Evolutionary conservation across 2,797 vertebrate species (phyloP), one percentile per base, ranked within the genome.

Genomic region (Lepilemur septentrionalis): DNA sequence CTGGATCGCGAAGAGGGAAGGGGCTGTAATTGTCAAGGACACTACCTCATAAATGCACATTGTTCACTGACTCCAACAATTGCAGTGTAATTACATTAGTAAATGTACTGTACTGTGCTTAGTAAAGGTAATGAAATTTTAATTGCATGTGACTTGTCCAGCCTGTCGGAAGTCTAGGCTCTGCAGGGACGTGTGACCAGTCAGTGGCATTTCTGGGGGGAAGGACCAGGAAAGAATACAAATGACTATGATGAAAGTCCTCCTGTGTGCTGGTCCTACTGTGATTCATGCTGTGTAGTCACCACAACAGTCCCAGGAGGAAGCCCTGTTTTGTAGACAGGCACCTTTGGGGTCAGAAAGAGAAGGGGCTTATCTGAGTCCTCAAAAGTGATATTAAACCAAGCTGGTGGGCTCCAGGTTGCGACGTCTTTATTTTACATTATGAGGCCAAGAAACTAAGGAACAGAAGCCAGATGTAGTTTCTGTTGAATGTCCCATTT

Each of bases 81-180:
- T 95, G 89, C 78, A 38, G 89, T 94, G 86, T 70, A 97, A 97
- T 97, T 96, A 91, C 85, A 93, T 97, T 76, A 97, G 96, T 82
- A 94, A 97, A 94, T 96, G 96, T 84, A 61, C 92, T 93, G 91
- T 85, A 73, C 86, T 95, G 73, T 94, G 23, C 73, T 76, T 6
- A 14, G 89, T 32, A 63, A 91, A 96, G 89, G 93, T 72, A 93
- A 97, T 96, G 93, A 86, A 61, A 70, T 91, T 93, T 95, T 96
- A 96, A 95, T 95, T 96, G 82, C 55, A 50, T 73, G 75, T 5
- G 85, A 96, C 91, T 84, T 61, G 46, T 93, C 75, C 32, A 13
- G 28, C n/a, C 46, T 86, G 83, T 55, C 20, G 17, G 22, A 83
- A 38, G 41, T 52, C 80, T n/a, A 43, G 48, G 22, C 35, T 63